Evolutionary conservation across 2,113 vertebrate species (phyloP).

Genomic region (Synodontis membranacea): DNA sequence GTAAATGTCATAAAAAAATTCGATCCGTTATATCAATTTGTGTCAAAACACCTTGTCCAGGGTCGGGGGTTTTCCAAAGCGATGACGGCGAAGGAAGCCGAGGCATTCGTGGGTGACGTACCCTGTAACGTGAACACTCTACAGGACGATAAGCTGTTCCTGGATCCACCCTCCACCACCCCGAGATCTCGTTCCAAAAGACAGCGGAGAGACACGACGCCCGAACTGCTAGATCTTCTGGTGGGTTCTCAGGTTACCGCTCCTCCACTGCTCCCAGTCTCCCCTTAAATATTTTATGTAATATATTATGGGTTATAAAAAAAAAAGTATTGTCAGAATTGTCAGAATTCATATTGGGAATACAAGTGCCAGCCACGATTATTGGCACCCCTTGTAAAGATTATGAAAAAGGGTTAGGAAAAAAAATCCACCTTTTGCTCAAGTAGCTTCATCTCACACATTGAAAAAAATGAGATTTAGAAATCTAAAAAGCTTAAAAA

Average conservation of each 20-base stretch:
- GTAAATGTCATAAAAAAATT: too few species aligned
- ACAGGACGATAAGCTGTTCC: slow-evolving; percentile 88
- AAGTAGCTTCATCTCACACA: too few species aligned
- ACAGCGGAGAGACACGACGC: slow-evolving; percentile 81
- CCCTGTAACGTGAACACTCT: slow-evolving; percentile 86
- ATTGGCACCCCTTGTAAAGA: too few species aligned
- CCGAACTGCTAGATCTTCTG: slow-evolving; percentile 84
- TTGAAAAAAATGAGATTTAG: too few species aligned
- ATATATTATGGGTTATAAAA: too few species aligned
- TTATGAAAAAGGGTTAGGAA: too few species aligned
- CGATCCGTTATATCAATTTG: too few species aligned
- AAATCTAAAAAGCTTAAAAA: too few species aligned
- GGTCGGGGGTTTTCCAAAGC: slow-evolving; percentile 89
- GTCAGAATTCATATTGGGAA: neutral
- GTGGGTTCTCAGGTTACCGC: slow-evolving; percentile 70
- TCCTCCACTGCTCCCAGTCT: neutral
- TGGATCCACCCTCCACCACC: slow-evolving; percentile 84
- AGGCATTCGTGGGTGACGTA: slow-evolving; percentile 87
- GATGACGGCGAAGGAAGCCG: slow-evolving; percentile 85
- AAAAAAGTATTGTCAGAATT: neutral
- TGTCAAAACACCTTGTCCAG: slow-evolving; percentile 61
- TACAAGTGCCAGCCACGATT: too few species aligned
- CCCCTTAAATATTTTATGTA: neutral
- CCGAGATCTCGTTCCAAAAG: slow-evolving; percentile 78
- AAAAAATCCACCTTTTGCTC: too few species aligned